Evolutionary conservation across 2,113 vertebrate species (phyloP), one percentile per base, ranked within the genome.

Genomic region (Pedetes capensis): DNA sequence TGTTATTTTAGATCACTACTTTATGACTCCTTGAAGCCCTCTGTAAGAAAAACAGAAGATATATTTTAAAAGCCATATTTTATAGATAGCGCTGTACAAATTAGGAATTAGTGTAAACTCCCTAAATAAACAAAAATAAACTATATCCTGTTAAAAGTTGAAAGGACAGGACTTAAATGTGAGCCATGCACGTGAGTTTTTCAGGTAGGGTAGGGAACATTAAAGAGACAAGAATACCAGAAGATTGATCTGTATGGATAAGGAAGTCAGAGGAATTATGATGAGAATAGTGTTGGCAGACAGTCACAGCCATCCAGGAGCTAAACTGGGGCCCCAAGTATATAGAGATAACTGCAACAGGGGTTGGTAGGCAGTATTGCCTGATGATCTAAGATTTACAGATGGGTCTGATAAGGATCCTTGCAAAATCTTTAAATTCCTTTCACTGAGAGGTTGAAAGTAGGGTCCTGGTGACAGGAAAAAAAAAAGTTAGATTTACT

Each of bases 11-110:
- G 22, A 6, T n/a, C n/a, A 47, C 27, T 64, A 53, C 18, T 37
- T 81, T 85, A 59, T 96, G 89, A 72, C 74, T 63, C 87, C 79
- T 89, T 71, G 79, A 91, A 64, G 57, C 16, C 47, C 44, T 95
- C 94, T 85, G 88, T 86, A 92, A 44, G 93, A 64, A 89, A 82
- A 72, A 87, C 37, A 12, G 7, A 76, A 78, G 57, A 29, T 7
- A 51, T 63, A 51, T 42, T 95, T 95, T 5, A 61, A 76, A 68
- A 91, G 68, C 75, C 13, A 1, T 11, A 39, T 82, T 59, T 66
- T 83, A 72, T 69, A 49, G 64, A 64, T 49, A 96, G 49, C 29
- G 89, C 63, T 64, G 25, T 29, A 69, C 11, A 71, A 82, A 55
- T 34, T 61, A 93, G 71, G 81, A 55, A 83, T 53, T 39, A 74